Conservation (phyloP, 2,113 vertebrate species). For the Microtus oregoni region DNA sequence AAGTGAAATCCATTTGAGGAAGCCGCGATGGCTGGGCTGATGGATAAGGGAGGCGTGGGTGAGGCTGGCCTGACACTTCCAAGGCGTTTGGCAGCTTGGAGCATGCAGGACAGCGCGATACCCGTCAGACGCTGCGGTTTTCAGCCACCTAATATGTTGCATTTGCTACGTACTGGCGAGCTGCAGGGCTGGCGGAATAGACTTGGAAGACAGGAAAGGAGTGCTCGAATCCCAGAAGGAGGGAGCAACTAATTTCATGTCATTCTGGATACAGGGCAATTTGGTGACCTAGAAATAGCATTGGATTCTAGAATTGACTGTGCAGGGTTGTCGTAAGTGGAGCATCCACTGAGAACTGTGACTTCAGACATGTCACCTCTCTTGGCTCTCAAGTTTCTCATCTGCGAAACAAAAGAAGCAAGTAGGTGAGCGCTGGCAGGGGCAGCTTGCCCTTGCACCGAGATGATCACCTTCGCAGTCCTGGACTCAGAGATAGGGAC, state of each 20-base stretch:
- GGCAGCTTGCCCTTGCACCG: background rate
- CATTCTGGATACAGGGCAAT: background rate
- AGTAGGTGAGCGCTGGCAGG: background rate
- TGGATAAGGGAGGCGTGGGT: background rate
- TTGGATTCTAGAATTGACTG: background rate
- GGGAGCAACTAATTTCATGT: background rate
- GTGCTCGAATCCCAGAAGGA: background rate
- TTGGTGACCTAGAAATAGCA: background rate
- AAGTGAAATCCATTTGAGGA: conserved; percentile 80
- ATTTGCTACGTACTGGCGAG: background rate
- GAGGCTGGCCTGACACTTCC: background rate
- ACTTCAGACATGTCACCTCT: background rate
- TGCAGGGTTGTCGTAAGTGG: background rate
- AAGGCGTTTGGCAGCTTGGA: rapidly evolving
- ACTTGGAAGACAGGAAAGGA: background rate
- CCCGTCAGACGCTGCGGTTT: background rate
- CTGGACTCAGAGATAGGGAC: background rate
- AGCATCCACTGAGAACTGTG: background rate
- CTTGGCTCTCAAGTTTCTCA: background rate
- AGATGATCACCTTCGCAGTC: background rate
- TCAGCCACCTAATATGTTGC: background rate
- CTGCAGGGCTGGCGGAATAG: background rate
- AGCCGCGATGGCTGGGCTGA: conserved; percentile 55
- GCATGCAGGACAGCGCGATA: background rate
- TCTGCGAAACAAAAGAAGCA: background rate